Conservation (phyloP, 2,888 invertebrate species). For the Spodoptera exigua region DNA sequence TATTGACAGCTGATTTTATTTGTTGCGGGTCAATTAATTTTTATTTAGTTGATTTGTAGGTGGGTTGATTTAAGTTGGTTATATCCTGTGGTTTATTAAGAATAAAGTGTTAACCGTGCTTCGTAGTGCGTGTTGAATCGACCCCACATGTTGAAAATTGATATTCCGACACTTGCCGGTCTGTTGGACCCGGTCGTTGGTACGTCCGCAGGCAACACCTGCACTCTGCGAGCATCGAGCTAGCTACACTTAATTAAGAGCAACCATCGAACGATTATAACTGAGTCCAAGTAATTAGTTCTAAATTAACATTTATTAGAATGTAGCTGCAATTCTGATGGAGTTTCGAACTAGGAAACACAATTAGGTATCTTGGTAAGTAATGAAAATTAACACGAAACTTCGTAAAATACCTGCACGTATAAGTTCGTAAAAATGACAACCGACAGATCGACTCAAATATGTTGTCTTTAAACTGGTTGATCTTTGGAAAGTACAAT, state of each 20-base stretch:
- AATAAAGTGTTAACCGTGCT: constrained; percentile 8
- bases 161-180: constrained; percentile 46
- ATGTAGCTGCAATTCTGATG: background rate
- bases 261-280: constrained; percentile 34
- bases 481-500: no score
- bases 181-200: constrained; percentile 31
- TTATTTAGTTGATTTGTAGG: constrained; percentile 3
- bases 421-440: background rate
- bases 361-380: constrained; percentile 3
- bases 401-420: constrained; percentile 4
- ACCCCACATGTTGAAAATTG: constrained; percentile 50
- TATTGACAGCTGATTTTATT: constrained; percentile 41
- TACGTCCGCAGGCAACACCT: constrained; percentile 29
- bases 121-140: constrained; percentile 16
- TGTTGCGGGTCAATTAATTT: constrained; percentile 22
- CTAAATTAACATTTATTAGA: constrained; percentile 37
- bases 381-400: constrained; percentile 6
- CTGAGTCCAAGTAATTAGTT: constrained; percentile 21
- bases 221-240: constrained; percentile 4
- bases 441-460: no score
- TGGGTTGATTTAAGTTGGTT: background rate
- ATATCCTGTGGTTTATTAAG: background rate
- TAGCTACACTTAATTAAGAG: constrained; percentile 33
- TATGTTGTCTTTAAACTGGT: no score
- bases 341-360: constrained; percentile 1